Base-by-base conservation (phyloP, 2,888 invertebrate genomes). In the Orgyia antiqua region DNA sequence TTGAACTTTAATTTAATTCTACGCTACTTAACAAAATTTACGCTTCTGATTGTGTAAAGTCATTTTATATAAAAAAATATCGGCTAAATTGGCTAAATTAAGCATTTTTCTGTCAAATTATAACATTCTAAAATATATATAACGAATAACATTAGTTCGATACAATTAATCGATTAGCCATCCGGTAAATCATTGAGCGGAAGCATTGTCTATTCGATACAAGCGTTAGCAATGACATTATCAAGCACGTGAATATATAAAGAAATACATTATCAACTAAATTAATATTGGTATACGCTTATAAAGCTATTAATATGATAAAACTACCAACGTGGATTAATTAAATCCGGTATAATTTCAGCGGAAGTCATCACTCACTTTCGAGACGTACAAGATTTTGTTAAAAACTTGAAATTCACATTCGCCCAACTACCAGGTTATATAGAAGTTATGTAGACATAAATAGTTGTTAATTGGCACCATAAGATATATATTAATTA, bases 401-500 rank as follows among this genome's bases (percentile, higher is more conserved):
- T 19, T 13, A 5, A 10, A 27, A 30, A 26, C 28, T 17, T n/a
- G 28, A 34, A 31, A 33, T 39, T 29, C 33, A 29, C 28, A 21
- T 39, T 24, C 23, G 23, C 13, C 24, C 24, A 13, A 32, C 29
- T 33, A 10, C 12, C 19, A 13, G 23, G 10, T 23, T 4, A 11
- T 11, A 23, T 11, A 2, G 6, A 20, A 20, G 6, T 23, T 11
- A 11, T 5, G 6, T n/a, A 21, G n/a, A 21, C 13, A 32, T 36
- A 24, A 19, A 28, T 36, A 44, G 31, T 23, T 24, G 31, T 13
- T 23, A 36, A 36, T 36, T 29, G 35, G n/a, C 23, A 11, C 27
- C 21, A 36, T 42, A 35, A 45, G 42, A n/a, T n/a, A n/a, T n/a
- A n/a, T n/a, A n/a, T 40, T n/a, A 24, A 49, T 29, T 27, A 21